Evolutionary conservation across 1,140 invertebrate species (phyloP).

Genomic region (Microvelia longipes): DNA sequence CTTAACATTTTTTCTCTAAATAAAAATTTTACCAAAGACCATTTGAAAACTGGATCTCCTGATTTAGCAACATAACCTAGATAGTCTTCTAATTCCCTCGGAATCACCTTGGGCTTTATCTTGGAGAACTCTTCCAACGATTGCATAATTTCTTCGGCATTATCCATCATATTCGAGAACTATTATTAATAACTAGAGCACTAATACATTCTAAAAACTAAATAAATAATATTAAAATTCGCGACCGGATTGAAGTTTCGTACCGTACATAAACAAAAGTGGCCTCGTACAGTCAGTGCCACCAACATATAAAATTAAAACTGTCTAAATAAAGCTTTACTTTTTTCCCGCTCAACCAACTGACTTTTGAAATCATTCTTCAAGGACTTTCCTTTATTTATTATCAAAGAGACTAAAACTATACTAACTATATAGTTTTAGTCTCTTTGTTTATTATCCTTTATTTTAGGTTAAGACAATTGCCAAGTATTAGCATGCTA

Average conservation of each 20-base stretch:
- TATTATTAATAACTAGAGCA: neutral
- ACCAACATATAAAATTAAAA: slow-evolving; percentile 1
- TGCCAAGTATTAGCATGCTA: too few species aligned
- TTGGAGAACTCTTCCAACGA: slow-evolving; percentile 71
- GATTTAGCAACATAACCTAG: slow-evolving; percentile 79
- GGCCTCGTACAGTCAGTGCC: neutral
- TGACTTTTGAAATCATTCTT: too few species aligned
- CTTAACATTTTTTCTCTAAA: slow-evolving; percentile 72
- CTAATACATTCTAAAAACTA: neutral
- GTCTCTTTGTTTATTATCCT: too few species aligned
- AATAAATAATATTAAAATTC: neutral
- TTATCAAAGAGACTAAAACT: too few species aligned
- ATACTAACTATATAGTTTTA: too few species aligned
- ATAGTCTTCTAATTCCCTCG: slow-evolving; percentile 79
- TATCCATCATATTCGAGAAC: slow-evolving; percentile 46
- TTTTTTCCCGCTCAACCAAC: too few species aligned
- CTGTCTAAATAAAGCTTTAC: too few species aligned
- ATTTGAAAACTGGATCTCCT: slow-evolving; percentile 85
- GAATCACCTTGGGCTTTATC: slow-evolving; percentile 63
- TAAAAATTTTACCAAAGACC: slow-evolving; percentile 70
- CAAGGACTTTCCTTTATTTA: too few species aligned
- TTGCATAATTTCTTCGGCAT: slow-evolving; percentile 67
- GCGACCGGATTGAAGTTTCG: neutral
- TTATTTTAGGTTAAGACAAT: too few species aligned
- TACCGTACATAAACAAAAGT: neutral